These are phyloP conservation scores for Artibeus jamaicensis DNA, from an alignment of 2,797 vertebrate genomes.

Conservation along the genomic window DNA sequence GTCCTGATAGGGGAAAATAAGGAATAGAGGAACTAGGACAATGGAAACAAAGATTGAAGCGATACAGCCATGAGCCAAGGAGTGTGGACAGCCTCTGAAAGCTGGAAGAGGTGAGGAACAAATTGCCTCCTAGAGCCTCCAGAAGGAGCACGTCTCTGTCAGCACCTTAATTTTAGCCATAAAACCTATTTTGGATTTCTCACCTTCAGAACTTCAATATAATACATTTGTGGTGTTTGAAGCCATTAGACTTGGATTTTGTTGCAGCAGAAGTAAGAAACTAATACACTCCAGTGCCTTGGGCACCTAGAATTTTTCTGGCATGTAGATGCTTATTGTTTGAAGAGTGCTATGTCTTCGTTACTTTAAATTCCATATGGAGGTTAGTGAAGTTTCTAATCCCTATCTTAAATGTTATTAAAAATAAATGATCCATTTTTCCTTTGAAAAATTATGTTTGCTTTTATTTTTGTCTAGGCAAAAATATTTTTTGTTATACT, in stretches of 20 bases:
- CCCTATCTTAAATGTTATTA: slow-evolving; percentile 6
- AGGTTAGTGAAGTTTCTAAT: background rate
- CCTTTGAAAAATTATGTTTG: slow-evolving; percentile 13
- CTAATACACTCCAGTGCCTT: background rate
- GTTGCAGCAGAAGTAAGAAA: background rate
- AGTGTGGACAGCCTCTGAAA: background rate
- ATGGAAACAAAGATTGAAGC: background rate
- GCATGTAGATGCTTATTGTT: background rate
- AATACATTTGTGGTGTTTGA: background rate
- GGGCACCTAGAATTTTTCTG: background rate
- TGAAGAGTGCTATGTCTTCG: background rate
- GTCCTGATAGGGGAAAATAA: background rate
- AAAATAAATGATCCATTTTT: slow-evolving; percentile 33
- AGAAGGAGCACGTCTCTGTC: background rate
- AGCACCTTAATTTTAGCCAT: background rate
- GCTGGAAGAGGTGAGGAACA: background rate
- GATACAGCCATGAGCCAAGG: background rate
- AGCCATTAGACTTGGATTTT: background rate
- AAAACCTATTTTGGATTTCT: background rate
- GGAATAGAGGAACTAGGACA: background rate
- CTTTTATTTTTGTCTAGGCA: slow-evolving; percentile 24
- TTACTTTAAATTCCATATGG: background rate
- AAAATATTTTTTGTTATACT: background rate
- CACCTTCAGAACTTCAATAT: background rate
- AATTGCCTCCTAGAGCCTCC: background rate